Base-by-base conservation (phyloP, 1,140 invertebrate genomes). In the Lordiphosa clarofinis region DNA sequence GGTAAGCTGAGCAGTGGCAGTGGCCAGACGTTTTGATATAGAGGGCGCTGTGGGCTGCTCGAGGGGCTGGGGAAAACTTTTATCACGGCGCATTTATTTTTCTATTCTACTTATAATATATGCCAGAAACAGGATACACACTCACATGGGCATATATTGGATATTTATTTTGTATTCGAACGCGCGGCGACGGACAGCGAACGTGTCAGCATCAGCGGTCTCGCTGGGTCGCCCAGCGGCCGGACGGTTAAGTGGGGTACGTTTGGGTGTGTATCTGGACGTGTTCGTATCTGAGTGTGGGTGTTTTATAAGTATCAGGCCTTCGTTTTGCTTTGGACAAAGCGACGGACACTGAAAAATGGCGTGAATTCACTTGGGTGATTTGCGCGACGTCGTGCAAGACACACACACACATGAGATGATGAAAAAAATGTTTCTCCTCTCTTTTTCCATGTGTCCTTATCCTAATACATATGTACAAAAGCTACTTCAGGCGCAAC, bases 21-120 rank as follows among this genome's bases (percentile, higher is more conserved):
- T 48, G 21, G 61, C 39, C 56, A 56, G 57, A 46, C 63, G 66
- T 28, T 43, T 28, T 37, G 43, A 48, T 11, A 35, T 55, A 44
- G 21, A 52, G 55, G 47, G 53, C 50, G 24, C 19, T 49, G 46
- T 42, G 39, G 24, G 40, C 19, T 54, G 15, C 37, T 33, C 21
- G 60, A 40, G 49, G 42, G 39, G 47, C 40, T 35, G 56, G 56
- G 66, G 49, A 70, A 73, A 87, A 84, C 84, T 79, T 87, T 87
- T 84, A 79, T 87, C 84, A 75, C 66, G 72, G 72, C 73, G 79
- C 86, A 82, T 87, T 87, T 87, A 86, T 87, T 87, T 82, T 87
- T 87, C 86, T 87, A 86, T 87, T 87, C 63, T 76, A 78, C 86
- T 87, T 87, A 87, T 87, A 78, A 87, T 87, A 87, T 86, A 87